phyloP scores from a whole-genome alignment of 2,888 invertebrate genomes.

The Steinernema hermaphroditum region DNA sequence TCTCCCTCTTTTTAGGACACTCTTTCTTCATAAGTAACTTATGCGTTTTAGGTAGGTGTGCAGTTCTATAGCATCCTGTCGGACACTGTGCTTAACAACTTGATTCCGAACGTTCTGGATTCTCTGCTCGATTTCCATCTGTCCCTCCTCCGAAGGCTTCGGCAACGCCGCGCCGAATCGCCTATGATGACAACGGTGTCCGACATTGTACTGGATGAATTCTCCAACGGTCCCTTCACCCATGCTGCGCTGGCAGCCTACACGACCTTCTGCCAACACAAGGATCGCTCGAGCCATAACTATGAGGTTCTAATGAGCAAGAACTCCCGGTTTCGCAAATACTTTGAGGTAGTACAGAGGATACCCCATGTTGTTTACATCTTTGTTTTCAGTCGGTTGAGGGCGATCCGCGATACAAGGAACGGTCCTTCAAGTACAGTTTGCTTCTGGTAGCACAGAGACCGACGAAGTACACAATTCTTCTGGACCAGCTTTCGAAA shows the following conservation, averaged over 20 bases:
- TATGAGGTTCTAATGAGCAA: conserved; percentile 37
- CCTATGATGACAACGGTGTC: conserved; percentile 55
- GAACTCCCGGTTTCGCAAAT: conserved; percentile 34
- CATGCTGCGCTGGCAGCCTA: conserved; percentile 45
- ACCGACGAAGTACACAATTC: conserved; percentile 47
- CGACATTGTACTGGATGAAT: conserved; percentile 54
- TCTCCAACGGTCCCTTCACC: conserved; percentile 35
- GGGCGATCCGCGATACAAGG: conserved; percentile 33
- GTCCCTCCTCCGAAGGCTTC: conserved; percentile 53
- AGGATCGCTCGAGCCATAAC: conserved; percentile 35
- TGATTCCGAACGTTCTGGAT: conserved; percentile 62
- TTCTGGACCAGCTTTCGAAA: conserved; percentile 40
- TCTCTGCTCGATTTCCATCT: conserved; percentile 62
- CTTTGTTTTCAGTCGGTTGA: conserved; percentile 13
- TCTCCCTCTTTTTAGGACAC: too few relatives aligned
- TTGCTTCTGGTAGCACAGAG: conserved; percentile 48
- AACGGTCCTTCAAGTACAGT: conserved; percentile 39
- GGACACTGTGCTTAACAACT: conserved; percentile 35
- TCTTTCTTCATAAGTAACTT: neutral
- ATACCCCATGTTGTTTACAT: too few relatives aligned
- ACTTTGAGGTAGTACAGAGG: conserved; percentile 39
- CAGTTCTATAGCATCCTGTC: conserved; percentile 38
- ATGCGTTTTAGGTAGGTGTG: conserved; percentile 43
- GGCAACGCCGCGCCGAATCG: conserved; percentile 44
- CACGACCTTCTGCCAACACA: conserved; percentile 42